Conservation (phyloP, 1,140 invertebrate genomes). For the Chelonus insularis region DNA sequence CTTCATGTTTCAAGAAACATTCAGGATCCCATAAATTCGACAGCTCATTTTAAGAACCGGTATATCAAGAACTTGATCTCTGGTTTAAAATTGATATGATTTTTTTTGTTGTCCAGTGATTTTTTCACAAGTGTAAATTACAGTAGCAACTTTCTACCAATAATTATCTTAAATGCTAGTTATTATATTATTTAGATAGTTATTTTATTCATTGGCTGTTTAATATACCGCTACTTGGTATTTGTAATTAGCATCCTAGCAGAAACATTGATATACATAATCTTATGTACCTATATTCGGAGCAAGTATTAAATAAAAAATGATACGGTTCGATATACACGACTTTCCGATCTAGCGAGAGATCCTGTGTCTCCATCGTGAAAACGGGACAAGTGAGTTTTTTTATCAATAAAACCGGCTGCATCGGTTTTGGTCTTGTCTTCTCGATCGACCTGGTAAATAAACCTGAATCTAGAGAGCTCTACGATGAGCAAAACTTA, state of each 20-base stretch:
- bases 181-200: no score
- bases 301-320: neutral
- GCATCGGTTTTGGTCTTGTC: neutral
- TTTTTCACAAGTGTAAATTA: no score
- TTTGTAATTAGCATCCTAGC: neutral
- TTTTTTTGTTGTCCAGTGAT: neutral
- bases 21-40: constrained; percentile 15
- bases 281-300: no score
- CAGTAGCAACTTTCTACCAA: no score
- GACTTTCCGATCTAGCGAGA: constrained; percentile 1
- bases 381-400: constrained; percentile 20
- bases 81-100: neutral
- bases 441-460: constrained; percentile 1
- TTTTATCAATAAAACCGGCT: constrained; percentile 24
- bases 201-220: no score
- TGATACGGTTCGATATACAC: neutral
- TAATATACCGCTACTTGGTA: no score
- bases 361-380: constrained; percentile 5
- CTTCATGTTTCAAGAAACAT: neutral
- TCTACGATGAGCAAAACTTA: neutral
- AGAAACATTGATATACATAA: neutral
- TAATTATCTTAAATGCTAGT: no score
- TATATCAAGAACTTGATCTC: neutral
- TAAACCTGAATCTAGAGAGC: neutral
- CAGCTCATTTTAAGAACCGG: constrained; percentile 11